Conservation (phyloP, 2,888 invertebrate genomes). For the Meganola albula region DNA sequence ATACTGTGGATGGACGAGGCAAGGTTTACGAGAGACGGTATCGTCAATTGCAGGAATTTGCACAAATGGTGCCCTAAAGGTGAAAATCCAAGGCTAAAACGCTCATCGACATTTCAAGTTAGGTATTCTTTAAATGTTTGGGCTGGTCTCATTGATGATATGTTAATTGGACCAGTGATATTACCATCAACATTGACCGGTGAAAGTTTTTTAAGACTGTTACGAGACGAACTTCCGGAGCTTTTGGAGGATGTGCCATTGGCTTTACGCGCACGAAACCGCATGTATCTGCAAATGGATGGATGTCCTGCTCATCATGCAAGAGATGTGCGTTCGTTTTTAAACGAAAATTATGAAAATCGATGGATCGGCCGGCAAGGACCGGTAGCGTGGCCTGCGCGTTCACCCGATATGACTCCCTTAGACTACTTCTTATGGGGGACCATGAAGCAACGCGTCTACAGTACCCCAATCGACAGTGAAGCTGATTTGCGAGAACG, state of each 20-base stretch:
- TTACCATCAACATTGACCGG: conserved; percentile 6
- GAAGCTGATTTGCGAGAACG: conserved; percentile 1
- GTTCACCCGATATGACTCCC: neutral
- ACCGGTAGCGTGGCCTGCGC: conserved; percentile 3
- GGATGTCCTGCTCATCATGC: neutral
- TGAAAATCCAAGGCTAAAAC: conserved; percentile 5
- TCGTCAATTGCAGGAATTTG: conserved; percentile 7
- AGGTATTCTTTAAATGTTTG: conserved; percentile 7
- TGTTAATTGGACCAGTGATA: conserved; percentile 8
- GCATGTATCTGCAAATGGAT: neutral
- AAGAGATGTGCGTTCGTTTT: neutral
- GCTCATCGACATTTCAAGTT: conserved; percentile 4
- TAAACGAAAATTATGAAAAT: conserved; percentile 2
- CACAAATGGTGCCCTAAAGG: conserved; percentile 3
- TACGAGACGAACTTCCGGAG: conserved; percentile 11
- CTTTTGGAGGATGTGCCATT: conserved; percentile 1
- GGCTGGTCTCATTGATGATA: conserved; percentile 8
- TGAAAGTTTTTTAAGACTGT: conserved; percentile 6
- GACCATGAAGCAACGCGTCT: conserved; percentile 1
- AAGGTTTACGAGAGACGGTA: conserved; percentile 4
- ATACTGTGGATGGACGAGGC: conserved; percentile 8
- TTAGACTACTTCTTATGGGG: neutral
- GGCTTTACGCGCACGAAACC: conserved; percentile 2
- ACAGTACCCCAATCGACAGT: neutral
- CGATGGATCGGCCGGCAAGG: conserved; percentile 3